These are phyloP conservation scores for Nibea coibor DNA, from an alignment of 2,113 vertebrate species.

Conservation along the genomic window DNA sequence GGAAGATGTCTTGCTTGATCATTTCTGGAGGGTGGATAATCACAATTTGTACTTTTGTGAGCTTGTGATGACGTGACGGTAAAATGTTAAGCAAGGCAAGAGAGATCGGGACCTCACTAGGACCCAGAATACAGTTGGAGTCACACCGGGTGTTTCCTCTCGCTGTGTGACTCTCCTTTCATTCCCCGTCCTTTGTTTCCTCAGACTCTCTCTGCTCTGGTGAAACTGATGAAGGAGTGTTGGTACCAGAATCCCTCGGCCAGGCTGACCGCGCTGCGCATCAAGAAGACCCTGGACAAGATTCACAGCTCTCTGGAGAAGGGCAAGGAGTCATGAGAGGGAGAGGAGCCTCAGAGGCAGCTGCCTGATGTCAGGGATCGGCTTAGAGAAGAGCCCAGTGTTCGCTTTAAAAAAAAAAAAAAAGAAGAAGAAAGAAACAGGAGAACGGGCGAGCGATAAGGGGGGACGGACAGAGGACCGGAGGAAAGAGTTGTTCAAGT, in stretches of 20 bases:
- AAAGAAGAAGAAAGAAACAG: no score
- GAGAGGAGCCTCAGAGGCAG: constrained; percentile 14
- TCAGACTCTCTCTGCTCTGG: constrained; percentile 85
- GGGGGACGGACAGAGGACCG: background rate
- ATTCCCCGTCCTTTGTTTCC: background rate
- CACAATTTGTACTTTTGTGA: background rate
- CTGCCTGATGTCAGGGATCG: constrained; percentile 21
- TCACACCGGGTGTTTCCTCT: constrained; percentile 6
- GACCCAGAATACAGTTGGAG: background rate
- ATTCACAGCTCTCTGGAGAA: constrained; percentile 87
- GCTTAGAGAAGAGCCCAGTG: constrained; percentile 7
- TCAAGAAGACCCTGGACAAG: constrained; percentile 88
- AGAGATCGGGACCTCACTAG: background rate
- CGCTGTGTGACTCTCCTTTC: background rate
- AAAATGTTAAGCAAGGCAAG: background rate
- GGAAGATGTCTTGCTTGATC: no score
- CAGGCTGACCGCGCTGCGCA: constrained; percentile 85
- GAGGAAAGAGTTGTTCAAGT: constrained; percentile 27
- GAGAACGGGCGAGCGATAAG: background rate
- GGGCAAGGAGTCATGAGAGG: constrained; percentile 85
- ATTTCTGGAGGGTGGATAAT: no score
- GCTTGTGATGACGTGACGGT: background rate
- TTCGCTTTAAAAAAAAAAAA: background rate
- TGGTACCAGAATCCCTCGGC: constrained; percentile 90
- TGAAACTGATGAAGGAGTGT: constrained; percentile 89